These are phyloP conservation scores for Leptinotarsa tumamoca DNA, from an alignment of 2,888 invertebrate species.

Conservation along the genomic window DNA sequence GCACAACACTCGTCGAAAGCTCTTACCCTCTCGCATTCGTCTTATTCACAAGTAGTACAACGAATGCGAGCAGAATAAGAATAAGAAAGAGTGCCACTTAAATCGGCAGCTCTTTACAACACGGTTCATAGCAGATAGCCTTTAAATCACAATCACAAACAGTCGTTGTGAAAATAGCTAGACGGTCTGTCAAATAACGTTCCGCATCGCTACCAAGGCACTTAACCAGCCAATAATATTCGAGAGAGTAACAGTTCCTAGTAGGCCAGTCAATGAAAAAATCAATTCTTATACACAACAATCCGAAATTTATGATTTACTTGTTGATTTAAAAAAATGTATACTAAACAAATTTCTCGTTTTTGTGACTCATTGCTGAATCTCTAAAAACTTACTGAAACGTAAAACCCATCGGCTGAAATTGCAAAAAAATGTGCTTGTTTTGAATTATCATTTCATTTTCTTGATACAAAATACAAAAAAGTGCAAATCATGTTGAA, in stretches of 20 bases:
- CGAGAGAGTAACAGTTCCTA: neutral
- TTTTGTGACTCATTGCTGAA: no score
- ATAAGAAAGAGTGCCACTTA: conserved; percentile 31
- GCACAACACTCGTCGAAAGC: conserved; percentile 18
- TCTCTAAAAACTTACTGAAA: no score
- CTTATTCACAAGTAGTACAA: conserved; percentile 32
- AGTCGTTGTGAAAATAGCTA: conserved; percentile 30
- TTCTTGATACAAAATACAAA: no score
- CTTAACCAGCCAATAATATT: conserved; percentile 29
- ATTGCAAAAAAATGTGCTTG: no score
- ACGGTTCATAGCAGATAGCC: conserved; percentile 32
- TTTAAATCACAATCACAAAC: conserved; percentile 33
- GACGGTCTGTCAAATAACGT: conserved; percentile 31
- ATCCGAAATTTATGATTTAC: neutral
- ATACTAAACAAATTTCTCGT: no score
- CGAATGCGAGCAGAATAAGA: conserved; percentile 26
- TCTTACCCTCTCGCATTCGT: conserved; percentile 27
- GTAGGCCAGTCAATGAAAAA: neutral
- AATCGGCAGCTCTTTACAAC: conserved; percentile 30
- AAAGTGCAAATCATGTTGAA: no score
- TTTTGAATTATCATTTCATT: no score
- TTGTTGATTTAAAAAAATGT: neutral
- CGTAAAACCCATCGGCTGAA: no score
- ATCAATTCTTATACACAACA: neutral
- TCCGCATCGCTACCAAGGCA: conserved; percentile 26